phyloP scores from a whole-genome alignment of 2,797 vertebrate species.

The Macropus fuliginosus region DNA sequence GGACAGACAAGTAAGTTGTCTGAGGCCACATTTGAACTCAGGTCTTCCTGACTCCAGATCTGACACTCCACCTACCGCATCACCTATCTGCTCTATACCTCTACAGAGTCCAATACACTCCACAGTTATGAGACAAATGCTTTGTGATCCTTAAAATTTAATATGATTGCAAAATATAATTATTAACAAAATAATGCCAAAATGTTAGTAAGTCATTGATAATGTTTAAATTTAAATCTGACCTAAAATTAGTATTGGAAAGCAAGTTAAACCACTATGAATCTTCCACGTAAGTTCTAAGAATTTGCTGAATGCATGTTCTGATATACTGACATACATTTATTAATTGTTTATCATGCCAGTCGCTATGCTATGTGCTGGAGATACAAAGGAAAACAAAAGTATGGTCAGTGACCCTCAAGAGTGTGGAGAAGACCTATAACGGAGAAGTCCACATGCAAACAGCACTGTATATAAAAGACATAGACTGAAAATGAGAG shows the following conservation, averaged over 20 bases:
- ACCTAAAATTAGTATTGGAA: not conserved
- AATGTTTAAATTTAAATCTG: not conserved
- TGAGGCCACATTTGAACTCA: not conserved
- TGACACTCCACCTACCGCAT: not conserved
- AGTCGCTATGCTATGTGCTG: constrained; percentile 13
- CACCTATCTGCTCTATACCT: not conserved
- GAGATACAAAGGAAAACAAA: constrained; percentile 43
- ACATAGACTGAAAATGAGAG: not conserved
- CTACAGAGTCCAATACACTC: not conserved
- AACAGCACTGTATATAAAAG: constrained; percentile 20
- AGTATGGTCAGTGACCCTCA: not conserved
- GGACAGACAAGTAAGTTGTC: not conserved
- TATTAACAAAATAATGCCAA: not conserved
- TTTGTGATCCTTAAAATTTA: not conserved
- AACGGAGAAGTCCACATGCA: not conserved
- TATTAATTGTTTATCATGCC: constrained; percentile 14
- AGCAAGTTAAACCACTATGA: not conserved
- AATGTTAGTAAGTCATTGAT: not conserved
- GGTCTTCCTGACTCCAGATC: not conserved
- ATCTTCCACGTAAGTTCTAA: not conserved
- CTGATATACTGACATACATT: constrained; percentile 32
- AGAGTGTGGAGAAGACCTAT: constrained; percentile 24
- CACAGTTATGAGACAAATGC: not conserved
- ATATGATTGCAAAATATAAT: not conserved
- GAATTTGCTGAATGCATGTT: not conserved